These are phyloP conservation scores for Bucco capensis DNA, from an alignment of 2,113 vertebrate genomes.

Conservation along the genomic window DNA sequence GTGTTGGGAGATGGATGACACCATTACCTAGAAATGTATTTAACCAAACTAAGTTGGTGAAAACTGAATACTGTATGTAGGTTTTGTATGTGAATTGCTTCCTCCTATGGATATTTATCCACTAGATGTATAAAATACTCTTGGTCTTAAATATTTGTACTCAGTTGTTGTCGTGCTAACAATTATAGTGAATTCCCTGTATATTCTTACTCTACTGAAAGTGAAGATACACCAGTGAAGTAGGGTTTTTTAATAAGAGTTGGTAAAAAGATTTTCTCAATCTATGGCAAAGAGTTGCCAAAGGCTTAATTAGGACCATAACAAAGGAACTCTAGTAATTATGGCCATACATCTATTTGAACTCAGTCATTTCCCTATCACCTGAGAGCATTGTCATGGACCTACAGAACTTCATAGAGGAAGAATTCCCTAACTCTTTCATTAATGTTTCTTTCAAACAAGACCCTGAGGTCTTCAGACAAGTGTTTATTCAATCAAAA, in stretches of 20 bases:
- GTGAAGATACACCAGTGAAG: background rate
- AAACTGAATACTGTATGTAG: background rate
- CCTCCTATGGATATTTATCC: background rate
- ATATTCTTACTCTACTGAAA: background rate
- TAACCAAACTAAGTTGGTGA: background rate
- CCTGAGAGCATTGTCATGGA: conserved; percentile 2
- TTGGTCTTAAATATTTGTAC: conserved; percentile 52
- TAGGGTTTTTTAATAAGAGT: background rate
- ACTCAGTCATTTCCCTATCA: background rate
- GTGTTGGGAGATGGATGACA: conserved; percentile 2
- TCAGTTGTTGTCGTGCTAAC: conserved; percentile 50
- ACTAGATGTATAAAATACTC: conserved; percentile 30
- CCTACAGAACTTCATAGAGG: background rate
- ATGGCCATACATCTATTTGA: background rate
- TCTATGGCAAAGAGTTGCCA: background rate
- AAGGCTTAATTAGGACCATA: background rate
- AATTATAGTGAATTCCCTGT: conserved; percentile 21
- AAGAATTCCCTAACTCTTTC: conserved; percentile 11
- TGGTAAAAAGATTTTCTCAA: background rate
- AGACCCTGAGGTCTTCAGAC: conserved; percentile 32
- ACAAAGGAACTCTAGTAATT: background rate
- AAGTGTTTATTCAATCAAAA: conserved; percentile 49
- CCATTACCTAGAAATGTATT: background rate
- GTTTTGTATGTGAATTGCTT: background rate
- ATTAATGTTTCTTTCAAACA: conserved; percentile 52